Evolutionary conservation across 2,888 invertebrate species (phyloP).

Genomic region (Agrilus cyanescens): DNA sequence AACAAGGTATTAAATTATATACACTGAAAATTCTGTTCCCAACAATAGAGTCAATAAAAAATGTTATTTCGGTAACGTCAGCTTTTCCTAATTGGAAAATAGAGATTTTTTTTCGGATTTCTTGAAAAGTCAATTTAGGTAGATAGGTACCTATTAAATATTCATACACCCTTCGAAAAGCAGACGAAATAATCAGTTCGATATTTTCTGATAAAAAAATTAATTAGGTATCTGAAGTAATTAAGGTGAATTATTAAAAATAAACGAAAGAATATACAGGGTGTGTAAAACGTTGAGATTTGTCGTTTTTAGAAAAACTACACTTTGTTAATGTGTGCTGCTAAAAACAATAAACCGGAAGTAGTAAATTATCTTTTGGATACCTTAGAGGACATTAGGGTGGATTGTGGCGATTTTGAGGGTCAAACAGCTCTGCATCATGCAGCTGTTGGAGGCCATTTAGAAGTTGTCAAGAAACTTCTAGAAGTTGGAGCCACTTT

Average conservation of each 20-base stretch:
- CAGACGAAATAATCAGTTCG: too few species aligned
- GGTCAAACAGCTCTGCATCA: constrained; percentile 66
- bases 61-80: too few species aligned
- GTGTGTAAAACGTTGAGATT: background rate
- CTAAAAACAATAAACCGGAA: constrained; percentile 56
- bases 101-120: background rate
- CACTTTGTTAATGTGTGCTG: constrained; percentile 64
- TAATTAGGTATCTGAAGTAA: too few species aligned
- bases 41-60: too few species aligned
- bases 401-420: constrained; percentile 51
- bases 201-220: too few species aligned
- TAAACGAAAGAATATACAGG: background rate
- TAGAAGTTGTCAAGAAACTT: constrained; percentile 50
- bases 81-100: background rate
- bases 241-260: background rate
- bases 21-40: too few species aligned
- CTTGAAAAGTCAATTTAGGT: background rate
- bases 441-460: constrained; percentile 63
- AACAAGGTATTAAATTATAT: constrained; percentile 47
- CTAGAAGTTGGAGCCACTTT: constrained; percentile 56
- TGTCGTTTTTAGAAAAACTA: constrained; percentile 48
- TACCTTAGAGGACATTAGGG: constrained; percentile 44
- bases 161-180: too few species aligned
- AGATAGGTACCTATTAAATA: too few species aligned
- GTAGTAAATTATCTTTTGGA: constrained; percentile 54